Base-by-base conservation (phyloP, 2,113 vertebrate genomes). In the Tonatia bakeri region DNA sequence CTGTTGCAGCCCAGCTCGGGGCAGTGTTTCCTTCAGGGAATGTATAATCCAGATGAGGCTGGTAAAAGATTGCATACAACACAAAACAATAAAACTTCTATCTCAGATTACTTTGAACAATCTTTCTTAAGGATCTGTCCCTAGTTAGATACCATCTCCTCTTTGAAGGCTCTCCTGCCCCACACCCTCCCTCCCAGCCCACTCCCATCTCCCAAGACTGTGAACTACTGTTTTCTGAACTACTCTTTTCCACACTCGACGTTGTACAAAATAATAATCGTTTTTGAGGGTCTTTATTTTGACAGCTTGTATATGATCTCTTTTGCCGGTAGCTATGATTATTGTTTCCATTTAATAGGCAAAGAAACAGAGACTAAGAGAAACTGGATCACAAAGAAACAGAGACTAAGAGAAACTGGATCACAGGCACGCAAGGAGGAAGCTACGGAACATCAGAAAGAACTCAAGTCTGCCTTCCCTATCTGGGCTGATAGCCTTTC, bases 31-130 rank as follows among this genome's bases (percentile, higher is more conserved):
- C 84, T 91, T 56, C 52, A 88, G 81, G 64, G 40, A 87, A 96
- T 95, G 91, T 84, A 87, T 43, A 94, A 85, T 84, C 26, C 67
- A 90, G 81, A 56, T 1, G 38, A 95, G 93, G 40, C 86, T 86
- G 77, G 52, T 36, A 43, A 92, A 92, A 96, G 50, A 85, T 28
- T n/a, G 52, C 26, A 69, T 61, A 92, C 31, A 90, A 82, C 24
- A 61, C 47, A 82, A 73, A 90, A 56, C 61, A 94, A 72, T 67
- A 88, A 77, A 87, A 86, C 12, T 20, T 85, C 87, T 76, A 88
- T 79, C 4, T 96, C 36, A 52, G n/a, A n/a, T n/a, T 85, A 65
- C 76, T 79, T 50, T 80, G 56, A 75, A 38, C 45, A 91, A 82
- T 93, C 43, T 76, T 7, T 85, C 31, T 90, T 80, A 86, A 91